Evolutionary conservation across 2,888 invertebrate genomes (phyloP).

Genomic region (Cinara cedri): DNA sequence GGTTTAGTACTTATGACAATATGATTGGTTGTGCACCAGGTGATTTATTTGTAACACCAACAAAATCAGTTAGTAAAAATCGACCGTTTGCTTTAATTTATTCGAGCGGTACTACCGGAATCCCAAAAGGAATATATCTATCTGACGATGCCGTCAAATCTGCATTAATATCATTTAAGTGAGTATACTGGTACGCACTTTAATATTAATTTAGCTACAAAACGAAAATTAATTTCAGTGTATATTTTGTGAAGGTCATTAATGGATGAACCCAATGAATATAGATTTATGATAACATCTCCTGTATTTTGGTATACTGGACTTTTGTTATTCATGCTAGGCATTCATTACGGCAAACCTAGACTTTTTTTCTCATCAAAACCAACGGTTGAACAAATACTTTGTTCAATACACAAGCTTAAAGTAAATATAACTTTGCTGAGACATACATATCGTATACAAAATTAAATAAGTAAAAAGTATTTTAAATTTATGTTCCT

Average conservation of each 20-base stretch:
- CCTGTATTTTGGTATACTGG: slow-evolving; percentile 35
- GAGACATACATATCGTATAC: background rate
- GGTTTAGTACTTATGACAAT: background rate
- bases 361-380: slow-evolving; percentile 22
- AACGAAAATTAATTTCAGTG: background rate
- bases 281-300: slow-evolving; percentile 7
- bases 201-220: too few species aligned
- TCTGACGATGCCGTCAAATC: slow-evolving; percentile 30
- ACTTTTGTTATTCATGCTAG: background rate
- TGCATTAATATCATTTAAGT: background rate
- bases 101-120: slow-evolving; percentile 29
- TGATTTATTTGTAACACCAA: background rate
- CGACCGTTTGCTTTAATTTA: slow-evolving; percentile 3
- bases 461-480: too few species aligned
- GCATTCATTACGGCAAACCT: slow-evolving; percentile 29
- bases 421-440: background rate
- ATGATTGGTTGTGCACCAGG: background rate
- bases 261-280: slow-evolving; percentile 27
- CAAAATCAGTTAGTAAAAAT: too few species aligned
- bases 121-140: slow-evolving; percentile 14
- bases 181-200: background rate
- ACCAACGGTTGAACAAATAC: background rate
- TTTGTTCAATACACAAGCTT: slow-evolving; percentile 6
- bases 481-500: too few species aligned
- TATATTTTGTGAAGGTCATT: background rate